A percentile compares a stretch with the other conserved stretches of the same genome.
Evolutionary conservation across 2,797 vertebrate species (phyloP).

Genomic region (Anabacerthia variegaticeps): DNA sequence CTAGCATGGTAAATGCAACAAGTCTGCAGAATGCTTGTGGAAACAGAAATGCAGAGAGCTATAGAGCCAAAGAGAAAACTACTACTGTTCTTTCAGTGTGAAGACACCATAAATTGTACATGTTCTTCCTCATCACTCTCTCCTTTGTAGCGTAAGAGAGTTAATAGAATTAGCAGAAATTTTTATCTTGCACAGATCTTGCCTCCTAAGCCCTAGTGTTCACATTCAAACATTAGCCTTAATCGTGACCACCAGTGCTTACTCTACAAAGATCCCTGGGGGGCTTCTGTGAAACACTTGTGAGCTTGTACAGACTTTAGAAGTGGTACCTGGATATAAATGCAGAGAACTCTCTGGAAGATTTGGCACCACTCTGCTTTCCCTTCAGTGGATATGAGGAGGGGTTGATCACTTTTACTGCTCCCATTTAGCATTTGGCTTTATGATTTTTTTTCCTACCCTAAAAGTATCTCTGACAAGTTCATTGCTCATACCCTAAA

Average conservation of each 20-base stretch:
- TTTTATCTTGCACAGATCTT: not conserved
- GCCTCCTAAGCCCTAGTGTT: not conserved
- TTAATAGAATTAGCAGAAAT: not conserved
- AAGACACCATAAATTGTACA: not conserved
- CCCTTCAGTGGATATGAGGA: not conserved
- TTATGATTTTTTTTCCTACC: not conserved
- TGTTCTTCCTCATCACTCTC: not conserved
- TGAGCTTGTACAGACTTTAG: not conserved
- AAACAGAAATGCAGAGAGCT: not conserved
- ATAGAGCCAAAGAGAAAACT: not conserved
- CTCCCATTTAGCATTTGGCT: not conserved
- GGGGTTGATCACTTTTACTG: not conserved
- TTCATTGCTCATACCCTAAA: not conserved
- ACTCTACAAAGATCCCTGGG: not conserved
- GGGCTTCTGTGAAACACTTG: not conserved
- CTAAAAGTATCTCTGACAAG: not conserved
- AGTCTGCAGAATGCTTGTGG: not conserved
- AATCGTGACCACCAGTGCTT: not conserved
- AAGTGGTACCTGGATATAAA: not conserved
- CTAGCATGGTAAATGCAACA: not conserved
- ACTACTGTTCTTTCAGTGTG: not conserved
- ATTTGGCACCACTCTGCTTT: not conserved
- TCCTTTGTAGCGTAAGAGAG: not conserved
- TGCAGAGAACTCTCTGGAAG: not conserved
- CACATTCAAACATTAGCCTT: not conserved